Evolutionary conservation across 2,797 vertebrate genomes (phyloP).

Genomic region (Rhinichthys osculus): DNA sequence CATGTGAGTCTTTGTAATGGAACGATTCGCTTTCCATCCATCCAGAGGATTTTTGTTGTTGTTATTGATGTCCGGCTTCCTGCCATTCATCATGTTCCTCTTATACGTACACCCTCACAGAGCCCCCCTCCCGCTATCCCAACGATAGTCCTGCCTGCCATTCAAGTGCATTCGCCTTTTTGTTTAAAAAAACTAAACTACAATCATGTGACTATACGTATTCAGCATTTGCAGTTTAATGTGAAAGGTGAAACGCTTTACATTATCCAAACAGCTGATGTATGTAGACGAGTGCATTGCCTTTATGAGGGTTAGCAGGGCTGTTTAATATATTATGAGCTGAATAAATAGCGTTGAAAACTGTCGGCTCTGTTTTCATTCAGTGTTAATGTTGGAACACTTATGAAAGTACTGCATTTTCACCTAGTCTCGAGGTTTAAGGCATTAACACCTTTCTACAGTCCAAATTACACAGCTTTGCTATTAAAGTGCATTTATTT

Average conservation of each 20-base stretch:
- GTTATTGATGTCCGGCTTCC: constrained; percentile 21
- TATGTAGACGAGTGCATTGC: constrained; percentile 3
- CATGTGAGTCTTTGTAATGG: not conserved
- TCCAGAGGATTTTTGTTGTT: not conserved
- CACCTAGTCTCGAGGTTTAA: not conserved
- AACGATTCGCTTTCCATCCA: constrained; percentile 2
- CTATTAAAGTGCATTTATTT: constrained; percentile 1
- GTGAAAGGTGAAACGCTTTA: constrained; percentile 27
- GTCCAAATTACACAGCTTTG: not conserved
- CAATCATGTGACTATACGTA: not conserved
- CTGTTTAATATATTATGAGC: constrained; percentile 39
- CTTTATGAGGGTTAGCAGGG: constrained; percentile 7
- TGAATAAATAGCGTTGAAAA: constrained; percentile 20
- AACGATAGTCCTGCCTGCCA: not conserved
- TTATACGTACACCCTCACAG: not conserved
- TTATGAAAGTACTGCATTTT: constrained; percentile 20
- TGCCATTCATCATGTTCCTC: constrained; percentile 46
- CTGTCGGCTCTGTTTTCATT: not conserved
- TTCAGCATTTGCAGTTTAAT: not conserved
- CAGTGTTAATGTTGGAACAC: not conserved
- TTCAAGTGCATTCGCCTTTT: constrained; percentile 14
- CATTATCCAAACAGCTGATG: constrained; percentile 35
- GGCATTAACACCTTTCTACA: not conserved
- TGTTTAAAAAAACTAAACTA: constrained; percentile 3
- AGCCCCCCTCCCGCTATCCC: not conserved